Percentiles rank a stretch among this genome's conserved stretches.
phyloP scores from a whole-genome alignment of 2,797 vertebrate species.

The Sus cebifrons region DNA sequence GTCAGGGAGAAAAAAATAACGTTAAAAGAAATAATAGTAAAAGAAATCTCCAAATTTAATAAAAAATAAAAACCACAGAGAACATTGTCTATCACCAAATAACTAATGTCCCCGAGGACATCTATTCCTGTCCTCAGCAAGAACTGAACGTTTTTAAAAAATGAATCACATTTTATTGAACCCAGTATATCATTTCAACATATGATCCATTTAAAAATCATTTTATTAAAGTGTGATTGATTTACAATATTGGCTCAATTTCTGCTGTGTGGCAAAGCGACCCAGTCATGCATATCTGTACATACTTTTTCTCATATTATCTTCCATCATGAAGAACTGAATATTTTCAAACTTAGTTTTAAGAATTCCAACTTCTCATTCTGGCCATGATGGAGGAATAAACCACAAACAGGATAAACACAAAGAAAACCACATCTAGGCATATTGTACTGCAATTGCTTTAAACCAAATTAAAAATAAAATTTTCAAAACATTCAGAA shows the following conservation, averaged over 20 bases:
- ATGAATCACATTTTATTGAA: no score
- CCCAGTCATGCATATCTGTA: no score
- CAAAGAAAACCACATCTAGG: conserved; percentile 55
- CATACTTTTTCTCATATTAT: no score
- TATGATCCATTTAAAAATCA: no score
- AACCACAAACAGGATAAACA: conserved; percentile 43
- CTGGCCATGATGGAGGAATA: neutral
- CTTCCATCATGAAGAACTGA: neutral
- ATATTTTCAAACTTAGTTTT: conserved; percentile 54
- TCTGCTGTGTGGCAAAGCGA: no score
- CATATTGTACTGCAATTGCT: neutral
- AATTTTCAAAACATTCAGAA: conserved; percentile 54
- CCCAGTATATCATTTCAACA: no score
- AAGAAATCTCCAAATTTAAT: neutral
- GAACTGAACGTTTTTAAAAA: neutral
- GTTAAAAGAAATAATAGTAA: neutral
- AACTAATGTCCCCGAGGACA: neutral
- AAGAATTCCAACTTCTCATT: conserved; percentile 38
- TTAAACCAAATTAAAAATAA: conserved; percentile 66
- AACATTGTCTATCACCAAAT: neutral
- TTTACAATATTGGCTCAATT: no score
- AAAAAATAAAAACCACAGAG: conserved; percentile 2
- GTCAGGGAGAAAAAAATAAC: neutral
- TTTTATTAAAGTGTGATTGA: no score
- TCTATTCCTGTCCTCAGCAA: neutral